These are phyloP conservation scores for Coregonus ussuriensis DNA, from an alignment of 2,797 vertebrate genomes.

Conservation along the genomic window DNA sequence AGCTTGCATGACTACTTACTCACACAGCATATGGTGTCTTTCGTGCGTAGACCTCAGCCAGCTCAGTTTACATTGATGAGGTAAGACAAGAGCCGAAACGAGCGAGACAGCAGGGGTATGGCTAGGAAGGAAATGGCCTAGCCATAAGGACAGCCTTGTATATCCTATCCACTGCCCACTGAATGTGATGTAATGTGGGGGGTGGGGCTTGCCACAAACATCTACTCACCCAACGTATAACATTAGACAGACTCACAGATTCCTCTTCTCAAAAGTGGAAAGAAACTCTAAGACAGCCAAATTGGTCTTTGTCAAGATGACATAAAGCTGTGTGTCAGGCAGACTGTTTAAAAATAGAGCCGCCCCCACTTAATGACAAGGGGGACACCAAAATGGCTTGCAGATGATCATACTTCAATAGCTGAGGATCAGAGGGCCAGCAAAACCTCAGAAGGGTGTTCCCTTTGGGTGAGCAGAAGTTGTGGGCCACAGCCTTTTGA, in stretches of 20 bases:
- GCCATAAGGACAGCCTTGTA: not conserved
- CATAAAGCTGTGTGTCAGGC: slow-evolving; percentile 29
- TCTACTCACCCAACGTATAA: not conserved
- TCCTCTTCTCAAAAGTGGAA: not conserved
- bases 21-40: not conserved
- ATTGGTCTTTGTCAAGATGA: slow-evolving; percentile 20
- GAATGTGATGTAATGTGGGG: not conserved
- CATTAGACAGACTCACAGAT: not conserved
- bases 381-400: slow-evolving; percentile 32
- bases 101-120: not conserved
- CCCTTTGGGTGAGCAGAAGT: slow-evolving; percentile 29
- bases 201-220: not conserved
- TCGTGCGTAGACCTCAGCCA: not conserved
- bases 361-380: slow-evolving; percentile 48
- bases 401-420: slow-evolving; percentile 47
- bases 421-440: slow-evolving; percentile 39
- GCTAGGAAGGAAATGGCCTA: not conserved
- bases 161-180: not conserved
- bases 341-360: slow-evolving; percentile 38
- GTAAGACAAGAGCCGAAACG: not conserved
- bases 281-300: slow-evolving; percentile 7
- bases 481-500: slow-evolving; percentile 17
- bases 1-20: not conserved
- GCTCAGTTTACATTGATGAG: not conserved
- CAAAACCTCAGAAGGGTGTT: slow-evolving; percentile 39